Percentiles rank a stretch among this genome's conserved stretches.
Evolutionary conservation across 2,113 vertebrate genomes (phyloP).

Genomic region (Clupea harengus): DNA sequence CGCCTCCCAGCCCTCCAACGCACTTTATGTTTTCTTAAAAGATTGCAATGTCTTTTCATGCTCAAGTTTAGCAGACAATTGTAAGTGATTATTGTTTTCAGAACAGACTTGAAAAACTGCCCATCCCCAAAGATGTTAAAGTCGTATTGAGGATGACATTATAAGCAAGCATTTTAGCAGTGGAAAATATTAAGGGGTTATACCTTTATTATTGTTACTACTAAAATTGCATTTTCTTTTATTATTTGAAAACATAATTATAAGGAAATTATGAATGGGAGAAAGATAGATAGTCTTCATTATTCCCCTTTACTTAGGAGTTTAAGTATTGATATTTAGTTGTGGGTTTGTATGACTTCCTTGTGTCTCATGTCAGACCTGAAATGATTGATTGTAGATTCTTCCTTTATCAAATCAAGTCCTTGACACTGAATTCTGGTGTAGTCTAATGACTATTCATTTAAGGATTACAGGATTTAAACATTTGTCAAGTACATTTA

Average conservation of each 20-base stretch:
- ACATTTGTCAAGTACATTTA: not conserved
- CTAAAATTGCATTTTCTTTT: not conserved
- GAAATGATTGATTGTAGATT: not conserved
- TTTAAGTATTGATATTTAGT: not conserved
- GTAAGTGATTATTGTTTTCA: not conserved
- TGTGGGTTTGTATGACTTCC: not conserved
- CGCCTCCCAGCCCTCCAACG: not conserved
- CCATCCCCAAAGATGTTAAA: not conserved
- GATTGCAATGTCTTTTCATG: not conserved
- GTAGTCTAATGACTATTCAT: not conserved
- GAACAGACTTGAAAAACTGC: not conserved
- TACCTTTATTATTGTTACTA: not conserved
- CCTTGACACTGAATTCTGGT: not conserved
- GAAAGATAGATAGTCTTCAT: not conserved
- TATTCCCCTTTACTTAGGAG: not conserved
- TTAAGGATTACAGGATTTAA: not conserved
- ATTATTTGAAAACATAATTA: not conserved
- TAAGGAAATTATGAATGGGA: not conserved
- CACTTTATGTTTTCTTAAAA: not conserved
- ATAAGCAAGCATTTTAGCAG: not conserved
- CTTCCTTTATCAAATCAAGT: not conserved
- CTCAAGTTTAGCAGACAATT: not conserved
- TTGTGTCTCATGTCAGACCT: not conserved
- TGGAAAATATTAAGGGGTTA: not conserved
- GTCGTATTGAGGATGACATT: not conserved